Evolutionary conservation across 23 tunicate species (phyloP).

Genomic region (Ascidia mentula): DNA sequence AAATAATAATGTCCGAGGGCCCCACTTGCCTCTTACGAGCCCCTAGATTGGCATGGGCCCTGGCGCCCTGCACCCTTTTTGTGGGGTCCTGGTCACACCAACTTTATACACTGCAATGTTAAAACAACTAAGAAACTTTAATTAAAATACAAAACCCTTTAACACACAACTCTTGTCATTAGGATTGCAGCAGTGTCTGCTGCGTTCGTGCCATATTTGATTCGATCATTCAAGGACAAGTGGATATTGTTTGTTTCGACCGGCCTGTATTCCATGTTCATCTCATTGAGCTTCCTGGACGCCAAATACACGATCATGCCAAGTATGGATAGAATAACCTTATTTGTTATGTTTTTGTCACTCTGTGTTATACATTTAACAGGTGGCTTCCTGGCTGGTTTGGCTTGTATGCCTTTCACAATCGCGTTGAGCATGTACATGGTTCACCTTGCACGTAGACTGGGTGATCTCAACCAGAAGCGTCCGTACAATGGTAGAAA

Average conservation of each 20-base stretch:
- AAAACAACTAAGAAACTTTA: too few relatives aligned
- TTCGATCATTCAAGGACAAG: constrained; percentile 34
- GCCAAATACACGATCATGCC: constrained; percentile 58
- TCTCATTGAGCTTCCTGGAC: constrained; percentile 39
- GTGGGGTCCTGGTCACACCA: too few relatives aligned
- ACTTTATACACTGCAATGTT: too few relatives aligned
- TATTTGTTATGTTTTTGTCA: neutral
- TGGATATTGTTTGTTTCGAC: constrained; percentile 40
- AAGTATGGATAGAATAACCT: constrained; percentile 10
- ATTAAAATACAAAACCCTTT: too few relatives aligned
- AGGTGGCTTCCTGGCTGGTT: constrained; percentile 52
- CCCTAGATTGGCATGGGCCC: too few relatives aligned
- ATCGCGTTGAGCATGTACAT: constrained; percentile 50
- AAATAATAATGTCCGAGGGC: too few relatives aligned
- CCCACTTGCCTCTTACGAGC: too few relatives aligned
- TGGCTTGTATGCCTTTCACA: constrained; percentile 38
- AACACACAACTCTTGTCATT: too few relatives aligned
- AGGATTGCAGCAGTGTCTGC: constrained; percentile 37
- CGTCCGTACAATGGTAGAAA: constrained; percentile 53
- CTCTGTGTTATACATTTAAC: neutral
- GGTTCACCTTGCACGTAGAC: constrained; percentile 31
- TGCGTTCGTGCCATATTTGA: constrained; percentile 37
- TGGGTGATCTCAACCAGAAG: constrained; percentile 45
- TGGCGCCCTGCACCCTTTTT: too few relatives aligned
- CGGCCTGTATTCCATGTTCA: constrained; percentile 25